Evolutionary conservation across 2,888 invertebrate genomes (phyloP).

Genomic region (Amblyteles armatorius): DNA sequence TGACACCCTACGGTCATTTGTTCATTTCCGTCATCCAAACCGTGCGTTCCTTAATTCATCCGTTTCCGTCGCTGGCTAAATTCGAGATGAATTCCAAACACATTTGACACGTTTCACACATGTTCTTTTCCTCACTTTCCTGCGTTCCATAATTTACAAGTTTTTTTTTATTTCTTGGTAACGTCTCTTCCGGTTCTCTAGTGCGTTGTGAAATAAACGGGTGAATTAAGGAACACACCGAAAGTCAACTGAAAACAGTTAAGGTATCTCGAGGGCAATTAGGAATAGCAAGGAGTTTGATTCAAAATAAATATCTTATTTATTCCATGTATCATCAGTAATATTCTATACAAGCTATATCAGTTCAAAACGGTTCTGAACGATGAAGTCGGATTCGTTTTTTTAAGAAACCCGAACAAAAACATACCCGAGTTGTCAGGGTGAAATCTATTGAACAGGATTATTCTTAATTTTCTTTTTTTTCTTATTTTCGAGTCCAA

Average conservation of each 20-base stretch:
- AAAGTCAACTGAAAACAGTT: slow-evolving; percentile 22
- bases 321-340: slow-evolving; percentile 23
- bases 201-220: no score
- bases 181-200: no score
- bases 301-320: slow-evolving; percentile 46
- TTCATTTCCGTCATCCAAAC: background rate
- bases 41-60: no score
- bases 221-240: background rate
- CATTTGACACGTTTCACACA: no score
- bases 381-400: background rate
- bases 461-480: slow-evolving; percentile 10
- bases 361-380: background rate
- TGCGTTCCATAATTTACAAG: no score
- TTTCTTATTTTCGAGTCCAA: slow-evolving; percentile 10
- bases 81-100: no score
- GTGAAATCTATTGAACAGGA: slow-evolving; percentile 30
- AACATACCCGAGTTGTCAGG: slow-evolving; percentile 6
- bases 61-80: background rate
- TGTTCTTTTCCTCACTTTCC: no score
- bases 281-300: background rate
- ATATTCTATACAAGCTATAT: slow-evolving; percentile 21
- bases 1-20: background rate
- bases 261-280: background rate
- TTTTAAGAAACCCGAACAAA: slow-evolving; percentile 11
- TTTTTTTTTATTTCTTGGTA: no score